Evolutionary conservation across 1,140 invertebrate genomes (phyloP).

Genomic region (Diachasma alloeum): DNA sequence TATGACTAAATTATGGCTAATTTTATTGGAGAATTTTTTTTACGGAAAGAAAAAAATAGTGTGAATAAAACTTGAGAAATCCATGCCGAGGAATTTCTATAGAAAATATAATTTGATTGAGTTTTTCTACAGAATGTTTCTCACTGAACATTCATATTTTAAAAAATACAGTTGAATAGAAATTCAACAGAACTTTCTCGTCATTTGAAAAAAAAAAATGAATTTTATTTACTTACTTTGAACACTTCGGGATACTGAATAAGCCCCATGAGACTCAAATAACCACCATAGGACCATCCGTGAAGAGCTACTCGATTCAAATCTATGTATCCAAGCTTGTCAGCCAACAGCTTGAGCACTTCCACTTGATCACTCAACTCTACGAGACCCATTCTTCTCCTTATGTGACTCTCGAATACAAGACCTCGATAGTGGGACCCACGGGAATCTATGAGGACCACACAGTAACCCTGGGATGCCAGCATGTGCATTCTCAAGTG

Average conservation of each 20-base stretch:
- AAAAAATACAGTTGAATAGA: too few species aligned
- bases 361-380: slow-evolving; percentile 97
- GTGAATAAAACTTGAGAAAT: too few species aligned
- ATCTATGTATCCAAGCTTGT: slow-evolving; percentile 88
- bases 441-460: slow-evolving; percentile 93
- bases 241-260: slow-evolving; percentile 85
- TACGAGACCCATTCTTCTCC: slow-evolving; percentile 90
- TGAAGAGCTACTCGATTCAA: slow-evolving; percentile 92
- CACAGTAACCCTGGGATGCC: slow-evolving; percentile 95
- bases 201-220: too few species aligned
- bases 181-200: too few species aligned
- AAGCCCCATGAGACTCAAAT: slow-evolving; percentile 85
- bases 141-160: too few species aligned
- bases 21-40: too few species aligned
- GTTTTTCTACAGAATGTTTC: too few species aligned
- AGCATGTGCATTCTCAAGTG: slow-evolving; percentile 94
- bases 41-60: too few species aligned
- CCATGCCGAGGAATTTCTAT: too few species aligned
- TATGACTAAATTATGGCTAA: too few species aligned
- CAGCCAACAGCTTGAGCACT: slow-evolving; percentile 87
- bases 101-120: too few species aligned
- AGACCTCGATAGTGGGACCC: slow-evolving; percentile 93
- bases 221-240: slow-evolving; percentile 69
- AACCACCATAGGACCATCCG: slow-evolving; percentile 98
- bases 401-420: slow-evolving; percentile 89